These are phyloP conservation scores for Hepsetus odoe DNA, from an alignment of 2,113 vertebrate genomes.

Conservation along the genomic window DNA sequence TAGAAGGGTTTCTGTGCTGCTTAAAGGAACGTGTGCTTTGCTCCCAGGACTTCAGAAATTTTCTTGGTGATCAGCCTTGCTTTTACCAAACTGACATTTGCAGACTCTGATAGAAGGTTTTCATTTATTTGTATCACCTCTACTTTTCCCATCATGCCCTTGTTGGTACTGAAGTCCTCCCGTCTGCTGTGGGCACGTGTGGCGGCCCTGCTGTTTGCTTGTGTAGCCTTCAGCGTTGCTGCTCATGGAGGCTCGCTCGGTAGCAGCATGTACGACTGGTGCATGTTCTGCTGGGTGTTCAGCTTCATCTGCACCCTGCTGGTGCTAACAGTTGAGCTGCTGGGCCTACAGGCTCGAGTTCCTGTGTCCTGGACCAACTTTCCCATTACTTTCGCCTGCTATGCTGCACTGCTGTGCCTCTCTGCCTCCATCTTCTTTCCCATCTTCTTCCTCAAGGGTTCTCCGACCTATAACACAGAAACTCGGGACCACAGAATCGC, in stretches of 20 bases:
- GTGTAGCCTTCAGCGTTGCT: conserved; percentile 70
- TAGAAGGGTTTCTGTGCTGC: neutral
- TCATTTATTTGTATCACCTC: neutral
- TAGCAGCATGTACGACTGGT: conserved; percentile 62
- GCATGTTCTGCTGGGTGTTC: conserved; percentile 79
- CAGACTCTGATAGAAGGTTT: neutral
- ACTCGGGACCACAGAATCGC: conserved; percentile 67
- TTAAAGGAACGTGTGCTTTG: neutral
- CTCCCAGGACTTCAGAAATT: neutral
- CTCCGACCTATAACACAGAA: rapidly evolving
- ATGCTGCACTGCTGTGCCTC: conserved; percentile 76
- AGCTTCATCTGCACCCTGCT: conserved; percentile 76
- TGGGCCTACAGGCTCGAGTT: conserved; percentile 66
- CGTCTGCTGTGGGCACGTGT: conserved; percentile 40
- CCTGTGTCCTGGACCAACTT: conserved; percentile 80
- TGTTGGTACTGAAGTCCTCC: conserved; percentile 17
- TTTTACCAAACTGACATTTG: neutral
- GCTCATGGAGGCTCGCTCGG: conserved; percentile 22
- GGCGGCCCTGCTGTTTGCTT: conserved; percentile 40
- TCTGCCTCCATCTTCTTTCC: conserved; percentile 78
- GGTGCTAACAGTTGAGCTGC: conserved; percentile 73
- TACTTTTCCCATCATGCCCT: conserved; percentile 25
- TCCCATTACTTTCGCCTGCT: conserved; percentile 77
- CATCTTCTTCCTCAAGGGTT: conserved; percentile 61
- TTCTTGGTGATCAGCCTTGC: neutral